These are phyloP conservation scores for Mesorhabditis belari DNA, from an alignment of 2,888 invertebrate species.

Conservation along the genomic window DNA sequence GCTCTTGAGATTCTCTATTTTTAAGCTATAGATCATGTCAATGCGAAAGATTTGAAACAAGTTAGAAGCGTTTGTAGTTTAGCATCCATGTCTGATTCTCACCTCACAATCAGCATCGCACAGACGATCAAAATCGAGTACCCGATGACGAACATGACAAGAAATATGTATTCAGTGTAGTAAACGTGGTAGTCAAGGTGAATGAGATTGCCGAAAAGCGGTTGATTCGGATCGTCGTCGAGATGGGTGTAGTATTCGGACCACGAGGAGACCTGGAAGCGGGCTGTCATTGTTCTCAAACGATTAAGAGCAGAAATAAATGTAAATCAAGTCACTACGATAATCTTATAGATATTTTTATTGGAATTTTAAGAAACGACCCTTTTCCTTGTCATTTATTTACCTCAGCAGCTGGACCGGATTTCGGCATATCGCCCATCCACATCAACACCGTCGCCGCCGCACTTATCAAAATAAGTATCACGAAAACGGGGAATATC, in stretches of 20 bases:
- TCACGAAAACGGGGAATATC: neutral
- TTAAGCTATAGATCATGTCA: no score
- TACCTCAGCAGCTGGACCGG: neutral
- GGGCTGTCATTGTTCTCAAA: no score
- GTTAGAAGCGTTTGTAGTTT: no score
- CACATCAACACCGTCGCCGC: neutral
- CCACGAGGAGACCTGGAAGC: conserved; percentile 6
- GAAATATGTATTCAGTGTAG: conserved; percentile 6
- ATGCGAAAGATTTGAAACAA: no score
- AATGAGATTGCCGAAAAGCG: conserved; percentile 11
- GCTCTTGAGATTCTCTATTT: no score
- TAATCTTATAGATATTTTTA: no score
- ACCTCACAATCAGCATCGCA: conserved; percentile 8
- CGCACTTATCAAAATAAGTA: neutral
- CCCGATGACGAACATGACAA: neutral
- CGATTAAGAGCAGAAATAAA: no score
- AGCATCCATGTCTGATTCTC: no score
- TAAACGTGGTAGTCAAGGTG: conserved; percentile 8
- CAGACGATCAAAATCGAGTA: conserved; percentile 6
- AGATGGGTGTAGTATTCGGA: conserved; percentile 10
- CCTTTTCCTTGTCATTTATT: no score
- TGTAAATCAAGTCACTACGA: no score
- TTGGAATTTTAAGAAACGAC: no score
- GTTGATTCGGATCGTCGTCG: conserved; percentile 8
- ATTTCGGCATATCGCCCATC: neutral